Evolutionary conservation across 2,888 invertebrate genomes (phyloP).

Genomic region (Dicroscelio sp.): DNA sequence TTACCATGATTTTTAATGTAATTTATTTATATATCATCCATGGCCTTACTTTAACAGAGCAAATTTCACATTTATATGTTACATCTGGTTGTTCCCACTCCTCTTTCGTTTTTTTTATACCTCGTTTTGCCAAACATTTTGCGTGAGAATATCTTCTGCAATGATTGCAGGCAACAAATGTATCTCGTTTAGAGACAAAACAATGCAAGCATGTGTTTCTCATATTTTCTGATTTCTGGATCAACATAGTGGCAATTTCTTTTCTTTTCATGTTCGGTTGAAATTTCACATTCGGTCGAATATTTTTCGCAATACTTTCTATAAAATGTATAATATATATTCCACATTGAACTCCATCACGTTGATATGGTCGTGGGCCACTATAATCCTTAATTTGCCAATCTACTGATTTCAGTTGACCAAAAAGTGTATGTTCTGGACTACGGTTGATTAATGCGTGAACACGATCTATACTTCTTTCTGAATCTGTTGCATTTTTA

Average conservation of each 20-base stretch:
- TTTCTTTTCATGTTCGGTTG: not conserved
- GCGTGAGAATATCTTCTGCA: constrained; percentile 21
- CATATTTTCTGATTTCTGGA: constrained; percentile 20
- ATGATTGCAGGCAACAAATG: constrained; percentile 36
- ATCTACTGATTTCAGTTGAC: not conserved
- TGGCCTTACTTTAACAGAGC: too few relatives aligned
- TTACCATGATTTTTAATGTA: too few relatives aligned
- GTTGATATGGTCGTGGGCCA: not conserved
- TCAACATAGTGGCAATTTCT: not conserved
- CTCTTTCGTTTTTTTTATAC: not conserved
- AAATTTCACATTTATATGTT: too few relatives aligned
- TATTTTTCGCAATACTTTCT: not conserved
- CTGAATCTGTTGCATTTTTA: constrained; percentile 55
- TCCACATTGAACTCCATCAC: not conserved
- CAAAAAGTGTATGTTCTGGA: not conserved
- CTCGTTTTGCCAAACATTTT: not conserved
- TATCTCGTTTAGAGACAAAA: not conserved
- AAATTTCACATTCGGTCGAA: not conserved
- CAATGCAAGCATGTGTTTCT: constrained; percentile 14
- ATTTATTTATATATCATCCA: too few relatives aligned
- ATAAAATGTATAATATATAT: constrained; percentile 10
- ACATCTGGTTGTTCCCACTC: constrained; percentile 29
- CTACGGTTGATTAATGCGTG: not conserved
- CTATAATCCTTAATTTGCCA: not conserved
- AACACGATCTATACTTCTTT: not conserved